Percentiles rank a stretch among this genome's conserved stretches.
These are phyloP conservation scores for Lithophane socia DNA, from an alignment of 2,888 invertebrate genomes.

Conservation along the genomic window DNA sequence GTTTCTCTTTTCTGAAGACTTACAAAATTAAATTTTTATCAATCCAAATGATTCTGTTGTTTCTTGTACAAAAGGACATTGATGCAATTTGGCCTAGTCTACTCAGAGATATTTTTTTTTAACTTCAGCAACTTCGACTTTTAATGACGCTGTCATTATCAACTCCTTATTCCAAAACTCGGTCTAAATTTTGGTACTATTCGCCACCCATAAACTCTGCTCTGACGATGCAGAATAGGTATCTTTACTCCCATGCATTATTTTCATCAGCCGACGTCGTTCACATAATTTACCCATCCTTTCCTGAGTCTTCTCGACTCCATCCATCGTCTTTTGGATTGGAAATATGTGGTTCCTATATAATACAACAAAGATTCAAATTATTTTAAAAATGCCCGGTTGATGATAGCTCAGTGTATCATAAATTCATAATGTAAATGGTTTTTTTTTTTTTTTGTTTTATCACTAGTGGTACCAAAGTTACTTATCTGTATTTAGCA, in stretches of 20 bases:
- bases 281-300: not conserved
- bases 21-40: not conserved
- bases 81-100: not conserved
- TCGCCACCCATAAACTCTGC: not conserved
- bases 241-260: not conserved
- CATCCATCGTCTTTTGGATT: not conserved
- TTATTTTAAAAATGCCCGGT: not conserved
- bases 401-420: not conserved
- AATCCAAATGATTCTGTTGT: not conserved
- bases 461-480: not conserved
- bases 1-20: no score
- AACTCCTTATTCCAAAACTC: not conserved
- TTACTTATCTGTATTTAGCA: constrained; percentile 19
- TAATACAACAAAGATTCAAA: not conserved
- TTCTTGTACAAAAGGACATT: no score
- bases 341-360: not conserved
- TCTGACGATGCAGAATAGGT: not conserved
- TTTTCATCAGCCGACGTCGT: not conserved
- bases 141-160: not conserved
- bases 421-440: not conserved
- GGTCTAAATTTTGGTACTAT: not conserved
- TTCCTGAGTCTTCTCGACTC: not conserved
- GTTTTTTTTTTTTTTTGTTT: not conserved
- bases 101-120: not conserved
- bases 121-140: not conserved